These are phyloP conservation scores for Diadophis punctatus DNA, from an alignment of 2,113 vertebrate genomes.

Conservation along the genomic window DNA sequence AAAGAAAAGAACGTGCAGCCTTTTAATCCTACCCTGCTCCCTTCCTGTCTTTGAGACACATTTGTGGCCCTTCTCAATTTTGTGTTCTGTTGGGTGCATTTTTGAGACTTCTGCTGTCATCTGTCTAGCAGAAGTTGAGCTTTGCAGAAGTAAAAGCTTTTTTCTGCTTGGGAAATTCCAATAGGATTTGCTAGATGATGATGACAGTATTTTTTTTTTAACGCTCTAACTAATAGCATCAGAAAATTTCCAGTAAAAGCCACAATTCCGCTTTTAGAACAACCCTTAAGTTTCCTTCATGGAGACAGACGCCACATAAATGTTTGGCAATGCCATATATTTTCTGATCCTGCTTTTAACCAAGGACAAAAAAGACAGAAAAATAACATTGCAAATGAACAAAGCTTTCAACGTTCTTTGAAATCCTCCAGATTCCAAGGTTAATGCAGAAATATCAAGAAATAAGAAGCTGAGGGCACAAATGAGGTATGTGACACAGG, in stretches of 20 bases:
- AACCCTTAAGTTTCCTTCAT: neutral
- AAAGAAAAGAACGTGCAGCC: neutral
- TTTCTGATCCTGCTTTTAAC: neutral
- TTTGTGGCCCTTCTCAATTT: neutral
- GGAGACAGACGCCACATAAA: neutral
- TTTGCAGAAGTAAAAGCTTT: neutral
- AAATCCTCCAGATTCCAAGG: neutral
- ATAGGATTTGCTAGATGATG: neutral
- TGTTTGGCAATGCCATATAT: neutral
- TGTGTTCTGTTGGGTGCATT: neutral
- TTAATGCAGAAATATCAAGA: neutral
- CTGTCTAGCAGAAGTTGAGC: neutral
- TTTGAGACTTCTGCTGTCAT: slow-evolving; percentile 1
- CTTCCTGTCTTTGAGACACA: neutral
- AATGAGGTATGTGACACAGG: neutral
- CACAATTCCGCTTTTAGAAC: neutral
- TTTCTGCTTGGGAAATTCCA: neutral
- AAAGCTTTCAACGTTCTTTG: neutral
- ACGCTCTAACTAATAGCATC: neutral
- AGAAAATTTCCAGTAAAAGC: neutral
- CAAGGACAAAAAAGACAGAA: neutral
- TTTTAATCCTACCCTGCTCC: neutral
- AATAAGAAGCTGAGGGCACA: neutral
- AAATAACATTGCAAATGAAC: neutral
- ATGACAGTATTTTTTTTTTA: neutral